Base-by-base conservation (phyloP, 2,888 invertebrate genomes). In the Patella pellucida region DNA sequence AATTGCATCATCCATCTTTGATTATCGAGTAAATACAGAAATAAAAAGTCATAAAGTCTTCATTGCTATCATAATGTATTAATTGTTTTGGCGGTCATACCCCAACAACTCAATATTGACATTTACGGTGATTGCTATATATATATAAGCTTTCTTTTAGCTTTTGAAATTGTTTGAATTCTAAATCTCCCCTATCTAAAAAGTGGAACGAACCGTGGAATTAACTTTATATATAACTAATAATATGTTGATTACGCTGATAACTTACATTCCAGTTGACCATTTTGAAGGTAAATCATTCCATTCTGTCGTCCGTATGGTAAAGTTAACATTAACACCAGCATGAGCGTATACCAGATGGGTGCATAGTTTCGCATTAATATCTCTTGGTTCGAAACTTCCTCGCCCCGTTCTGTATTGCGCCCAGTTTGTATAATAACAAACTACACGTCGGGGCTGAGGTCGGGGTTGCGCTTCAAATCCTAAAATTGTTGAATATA, bases 341-440 rank as follows among this genome's bases (percentile, higher is more conserved):
- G 62, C 62, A 23, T 62, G 62, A 23, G 62, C 62, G 14, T 62
- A 62, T 23, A 62, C 62, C 23, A 62, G 19, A 62, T 62, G 62
- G 14, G 19, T 62, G 23, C 62, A 62, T 23, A 62, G 3, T 14
- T 62, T 23, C 19, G 62, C 62, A 23, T 62, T 62, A 62, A 62
- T 62, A 62, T 62, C 62, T 12, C 12, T 23, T 12, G 62, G 62
- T 62, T 23, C 11, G 23, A 62, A 62, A 23, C 23, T 19, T 23
- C 62, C 62, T 12, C 23, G 19, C 19, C 62, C 62, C 19, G 62
- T 62, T 62, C 62, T 62, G 62, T 62, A 62, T 62, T 62, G 62
- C 19, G 62, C 62, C 62, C 62, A 62, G 11, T 62, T 62, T 12
- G 62, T 62, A 62, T 62, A 62, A 14, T 62, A 62, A 23, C 62